Base-by-base conservation (phyloP, 2,113 vertebrate species). In the Athene cunicularia region DNA sequence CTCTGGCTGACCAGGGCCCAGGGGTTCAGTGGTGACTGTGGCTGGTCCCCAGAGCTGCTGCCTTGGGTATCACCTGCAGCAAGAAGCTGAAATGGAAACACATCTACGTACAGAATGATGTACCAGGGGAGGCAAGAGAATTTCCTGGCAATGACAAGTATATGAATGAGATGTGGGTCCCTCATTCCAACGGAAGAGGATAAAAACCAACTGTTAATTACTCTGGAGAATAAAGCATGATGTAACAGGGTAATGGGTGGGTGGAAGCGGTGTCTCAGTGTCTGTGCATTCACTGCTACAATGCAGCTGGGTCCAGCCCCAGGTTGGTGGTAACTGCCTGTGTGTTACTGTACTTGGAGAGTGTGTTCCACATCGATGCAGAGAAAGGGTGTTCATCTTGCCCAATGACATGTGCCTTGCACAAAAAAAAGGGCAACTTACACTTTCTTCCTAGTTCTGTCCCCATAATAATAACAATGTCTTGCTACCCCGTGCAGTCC, bases 21-120 rank as follows among this genome's bases (percentile, higher is more conserved):
- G 6, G 3, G 1, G 23, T 3, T 2, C 0, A 1, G 39, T 6
- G 27, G 22, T 37, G 45, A 14, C 23, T 2, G 0, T 4, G 27
- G 16, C 1, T 7, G 43, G 22, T 55, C 15, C 70, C 70, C 28
- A 8, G 80, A 35, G 30, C 80, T 30, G 58, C 49, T 37, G 11
- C 20, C 39, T 8, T 17, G 41, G 49, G n/a, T 7, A 17, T 21
- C 10, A 12, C 26, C 32, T 1, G 2, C 17, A 9, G 22, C 2
- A 1, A 33, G 27, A 23, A 26, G 75, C 21, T 41, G 26, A 9
- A 27, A 9, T 11, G 14, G 45, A 30, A 32, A 14, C 12, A 3
- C 23, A 12, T 12, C 59, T 23, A 8, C 26, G 0, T 8, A 9
- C 3, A 1, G 4, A 5, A 1, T 1, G 13, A 16, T 5, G 35